Percentiles rank a stretch among this genome's conserved stretches.
Evolutionary conservation across 2,113 vertebrate genomes (phyloP).

Genomic region (Microtus ochrogaster): DNA sequence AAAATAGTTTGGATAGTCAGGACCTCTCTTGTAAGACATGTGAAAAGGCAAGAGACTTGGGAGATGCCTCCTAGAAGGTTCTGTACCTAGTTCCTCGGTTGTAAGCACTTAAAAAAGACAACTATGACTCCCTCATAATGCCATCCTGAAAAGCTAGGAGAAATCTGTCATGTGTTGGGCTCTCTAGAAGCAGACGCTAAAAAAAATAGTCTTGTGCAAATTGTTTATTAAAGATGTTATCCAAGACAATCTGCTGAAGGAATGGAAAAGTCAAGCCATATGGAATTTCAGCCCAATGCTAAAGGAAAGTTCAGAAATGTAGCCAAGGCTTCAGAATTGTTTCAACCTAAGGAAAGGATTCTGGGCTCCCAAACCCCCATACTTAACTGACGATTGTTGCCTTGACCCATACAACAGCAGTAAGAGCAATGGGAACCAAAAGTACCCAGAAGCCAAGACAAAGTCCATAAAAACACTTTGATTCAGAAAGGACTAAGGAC

Average conservation of each 20-base stretch:
- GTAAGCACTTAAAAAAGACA: neutral
- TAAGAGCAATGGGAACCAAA: neutral
- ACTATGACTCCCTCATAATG: neutral
- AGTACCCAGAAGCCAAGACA: neutral
- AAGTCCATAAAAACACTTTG: neutral
- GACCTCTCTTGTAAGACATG: neutral
- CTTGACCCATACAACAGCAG: neutral
- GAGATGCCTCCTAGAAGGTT: neutral
- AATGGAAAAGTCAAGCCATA: neutral
- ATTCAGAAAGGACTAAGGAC: neutral
- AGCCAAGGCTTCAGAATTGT: neutral
- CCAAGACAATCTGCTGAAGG: neutral
- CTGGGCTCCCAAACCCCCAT: neutral
- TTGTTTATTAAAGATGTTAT: slow-evolving; percentile 12
- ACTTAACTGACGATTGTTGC: neutral
- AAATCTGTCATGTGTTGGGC: neutral
- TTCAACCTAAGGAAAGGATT: neutral
- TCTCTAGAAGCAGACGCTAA: slow-evolving; percentile 46
- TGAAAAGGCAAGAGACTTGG: neutral
- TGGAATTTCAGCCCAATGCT: neutral
- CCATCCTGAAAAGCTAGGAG: neutral
- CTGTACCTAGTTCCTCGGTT: neutral
- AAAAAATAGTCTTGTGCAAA: neutral
- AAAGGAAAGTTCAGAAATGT: neutral
- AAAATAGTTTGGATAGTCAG: neutral